phyloP scores from a whole-genome alignment of 2,888 invertebrate species.

The Coecobrya sp. region DNA sequence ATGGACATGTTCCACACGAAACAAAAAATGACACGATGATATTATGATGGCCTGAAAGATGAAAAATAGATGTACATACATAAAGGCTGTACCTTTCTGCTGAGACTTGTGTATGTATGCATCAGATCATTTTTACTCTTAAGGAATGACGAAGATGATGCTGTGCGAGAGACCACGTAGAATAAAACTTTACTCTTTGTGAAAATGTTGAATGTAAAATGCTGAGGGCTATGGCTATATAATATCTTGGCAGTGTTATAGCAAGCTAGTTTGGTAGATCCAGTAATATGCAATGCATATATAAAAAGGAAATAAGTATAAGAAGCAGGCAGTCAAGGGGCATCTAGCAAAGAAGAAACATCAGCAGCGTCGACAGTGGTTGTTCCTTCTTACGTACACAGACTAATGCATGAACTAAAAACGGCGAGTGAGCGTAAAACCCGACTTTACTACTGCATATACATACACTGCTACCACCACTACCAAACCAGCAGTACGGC shows the following conservation, averaged over 20 bases:
- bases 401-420: constrained; percentile 1
- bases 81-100: background rate
- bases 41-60: constrained; percentile 46
- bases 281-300: constrained; percentile 8
- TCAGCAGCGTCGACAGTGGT: background rate
- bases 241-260: constrained; percentile 7
- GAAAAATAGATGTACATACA: constrained; percentile 52
- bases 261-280: background rate
- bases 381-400: constrained; percentile 5
- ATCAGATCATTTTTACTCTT: constrained; percentile 11
- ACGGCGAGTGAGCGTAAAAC: constrained; percentile 9
- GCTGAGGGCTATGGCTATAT: constrained; percentile 49
- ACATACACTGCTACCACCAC: background rate
- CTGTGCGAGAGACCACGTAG: constrained; percentile 1
- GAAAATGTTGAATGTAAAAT: constrained; percentile 62
- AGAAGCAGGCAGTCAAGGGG: constrained; percentile 41
- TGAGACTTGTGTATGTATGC: background rate
- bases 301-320: constrained; percentile 13
- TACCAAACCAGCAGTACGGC: background rate
- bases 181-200: constrained; percentile 46
- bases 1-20: constrained; percentile 68
- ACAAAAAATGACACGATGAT: constrained; percentile 71
- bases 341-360: constrained; percentile 35
- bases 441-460: background rate
- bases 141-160: background rate